Percentiles rank a stretch among this genome's conserved stretches.
These are phyloP conservation scores for Callyntrura sp. DNA, from an alignment of 2,888 invertebrate species.

Conservation along the genomic window DNA sequence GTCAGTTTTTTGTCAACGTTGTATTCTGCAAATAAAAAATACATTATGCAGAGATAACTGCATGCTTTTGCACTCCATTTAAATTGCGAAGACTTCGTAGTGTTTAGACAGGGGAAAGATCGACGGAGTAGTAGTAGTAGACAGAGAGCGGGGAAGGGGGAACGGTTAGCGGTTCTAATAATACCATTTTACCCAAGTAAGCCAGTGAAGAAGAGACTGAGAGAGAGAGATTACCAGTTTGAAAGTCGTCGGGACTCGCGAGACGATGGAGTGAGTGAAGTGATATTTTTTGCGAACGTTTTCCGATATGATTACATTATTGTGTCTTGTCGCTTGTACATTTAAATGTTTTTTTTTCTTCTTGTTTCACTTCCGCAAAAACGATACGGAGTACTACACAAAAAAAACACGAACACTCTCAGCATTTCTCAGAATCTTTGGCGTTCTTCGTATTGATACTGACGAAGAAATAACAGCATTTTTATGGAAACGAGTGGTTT, in stretches of 20 bases:
- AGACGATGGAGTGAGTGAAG: constrained; percentile 33
- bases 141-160: no score
- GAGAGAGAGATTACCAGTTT: constrained; percentile 22
- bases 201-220: neutral
- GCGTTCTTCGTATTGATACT: neutral
- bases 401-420: neutral
- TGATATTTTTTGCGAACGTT: constrained; percentile 27
- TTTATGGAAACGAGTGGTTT: neutral
- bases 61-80: constrained; percentile 51
- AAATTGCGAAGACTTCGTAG: constrained; percentile 6
- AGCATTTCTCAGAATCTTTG: neutral
- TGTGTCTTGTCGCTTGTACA: constrained; percentile 22
- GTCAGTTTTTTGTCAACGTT: constrained; percentile 18
- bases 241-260: neutral
- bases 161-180: no score
- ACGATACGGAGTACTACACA: neutral
- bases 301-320: constrained; percentile 49
- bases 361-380: constrained; percentile 49
- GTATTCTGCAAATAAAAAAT: constrained; percentile 36
- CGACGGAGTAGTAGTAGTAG: neutral
- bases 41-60: neutral
- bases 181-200: constrained; percentile 7
- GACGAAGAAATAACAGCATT: neutral
- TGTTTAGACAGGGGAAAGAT: no score
- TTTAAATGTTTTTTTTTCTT: constrained; percentile 4